These are phyloP conservation scores for Volucella bombylans DNA, from an alignment of 2,888 invertebrate genomes.

Conservation along the genomic window DNA sequence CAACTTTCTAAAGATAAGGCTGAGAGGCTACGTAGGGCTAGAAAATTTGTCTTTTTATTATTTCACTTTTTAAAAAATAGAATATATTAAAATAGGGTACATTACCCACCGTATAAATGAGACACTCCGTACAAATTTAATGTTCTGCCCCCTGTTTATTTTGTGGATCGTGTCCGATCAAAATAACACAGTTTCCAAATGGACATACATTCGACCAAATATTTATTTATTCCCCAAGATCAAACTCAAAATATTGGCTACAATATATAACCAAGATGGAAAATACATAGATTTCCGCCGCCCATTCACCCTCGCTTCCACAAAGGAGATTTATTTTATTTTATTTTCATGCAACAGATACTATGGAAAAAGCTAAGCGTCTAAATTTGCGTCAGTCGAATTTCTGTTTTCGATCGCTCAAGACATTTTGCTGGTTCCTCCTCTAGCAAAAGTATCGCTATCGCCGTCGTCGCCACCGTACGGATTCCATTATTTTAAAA, in stretches of 20 bases:
- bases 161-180: too few relatives aligned
- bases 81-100: too few relatives aligned
- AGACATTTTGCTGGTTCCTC: slow-evolving; percentile 75
- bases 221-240: slow-evolving; percentile 24
- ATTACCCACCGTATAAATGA: too few relatives aligned
- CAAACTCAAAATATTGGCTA: slow-evolving; percentile 21
- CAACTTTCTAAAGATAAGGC: too few relatives aligned
- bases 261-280: slow-evolving; percentile 33
- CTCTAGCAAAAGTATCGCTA: slow-evolving; percentile 19
- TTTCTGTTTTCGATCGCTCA: slow-evolving; percentile 78
- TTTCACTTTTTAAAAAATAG: too few relatives aligned
- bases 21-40: too few relatives aligned
- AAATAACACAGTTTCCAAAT: too few relatives aligned
- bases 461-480: slow-evolving; percentile 16
- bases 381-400: slow-evolving; percentile 79
- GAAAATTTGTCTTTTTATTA: too few relatives aligned
- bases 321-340: slow-evolving; percentile 21
- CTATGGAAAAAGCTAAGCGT: slow-evolving; percentile 79
- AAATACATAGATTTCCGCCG: slow-evolving; percentile 28
- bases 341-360: slow-evolving; percentile 72
- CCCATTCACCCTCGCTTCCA: background rate
- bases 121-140: too few relatives aligned
- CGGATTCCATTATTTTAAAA: slow-evolving; percentile 42
- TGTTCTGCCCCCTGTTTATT: too few relatives aligned
- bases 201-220: background rate